Evolutionary conservation across 1,140 invertebrate species (phyloP).

Genomic region (Drosophila tropicalis): DNA sequence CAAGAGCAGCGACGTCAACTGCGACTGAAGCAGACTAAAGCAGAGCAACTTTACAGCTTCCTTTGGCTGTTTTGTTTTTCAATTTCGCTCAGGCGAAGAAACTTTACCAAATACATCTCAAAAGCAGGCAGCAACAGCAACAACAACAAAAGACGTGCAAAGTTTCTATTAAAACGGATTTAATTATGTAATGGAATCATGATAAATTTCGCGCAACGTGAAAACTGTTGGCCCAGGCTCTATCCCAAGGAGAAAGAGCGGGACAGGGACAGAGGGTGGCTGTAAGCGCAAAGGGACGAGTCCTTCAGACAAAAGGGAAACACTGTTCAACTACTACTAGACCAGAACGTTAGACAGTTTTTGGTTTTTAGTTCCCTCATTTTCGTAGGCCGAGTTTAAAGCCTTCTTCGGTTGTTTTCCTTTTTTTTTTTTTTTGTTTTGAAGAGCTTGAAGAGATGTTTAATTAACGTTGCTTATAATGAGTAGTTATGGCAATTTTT

Average conservation of each 20-base stretch:
- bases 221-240: constrained; percentile 72
- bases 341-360: constrained; percentile 10
- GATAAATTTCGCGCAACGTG: constrained; percentile 81
- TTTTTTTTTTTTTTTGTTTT: too few relatives aligned
- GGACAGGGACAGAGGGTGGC: background rate
- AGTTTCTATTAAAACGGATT: constrained; percentile 82
- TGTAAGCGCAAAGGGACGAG: background rate
- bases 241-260: background rate
- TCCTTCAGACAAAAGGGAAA: constrained; percentile 34
- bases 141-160: constrained; percentile 66
- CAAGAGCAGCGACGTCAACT: constrained; percentile 29
- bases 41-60: constrained; percentile 70
- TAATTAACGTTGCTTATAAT: constrained; percentile 20
- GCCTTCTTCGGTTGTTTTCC: background rate
- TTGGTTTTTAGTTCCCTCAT: constrained; percentile 4
- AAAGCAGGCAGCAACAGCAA: constrained; percentile 59
- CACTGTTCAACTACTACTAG: constrained; percentile 12
- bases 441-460: constrained; percentile 9
- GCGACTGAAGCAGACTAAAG: constrained; percentile 13
- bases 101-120: constrained; percentile 79
- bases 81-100: constrained; percentile 68
- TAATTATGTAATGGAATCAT: constrained; percentile 83
- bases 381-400: constrained; percentile 12
- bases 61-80: constrained; percentile 77
- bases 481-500: constrained; percentile 18